Base-by-base conservation (phyloP, 2,797 vertebrate species). In the Spinus pinus region DNA sequence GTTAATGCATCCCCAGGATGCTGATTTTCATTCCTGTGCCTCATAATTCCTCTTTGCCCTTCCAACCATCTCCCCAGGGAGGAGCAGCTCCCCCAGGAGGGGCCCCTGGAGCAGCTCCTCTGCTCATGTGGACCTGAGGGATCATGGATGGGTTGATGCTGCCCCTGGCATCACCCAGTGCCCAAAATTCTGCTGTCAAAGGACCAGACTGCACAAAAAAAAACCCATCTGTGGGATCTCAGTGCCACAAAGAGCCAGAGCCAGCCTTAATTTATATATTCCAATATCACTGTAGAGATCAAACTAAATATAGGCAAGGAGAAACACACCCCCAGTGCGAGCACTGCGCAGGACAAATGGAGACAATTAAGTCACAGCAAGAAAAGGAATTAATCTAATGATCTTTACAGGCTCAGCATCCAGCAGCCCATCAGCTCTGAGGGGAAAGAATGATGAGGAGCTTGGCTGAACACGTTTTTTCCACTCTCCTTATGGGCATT, bases 281-380 rank as follows among this genome's bases (percentile, higher is more conserved):
- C 72, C 9, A 15, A 7, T 82, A 62, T 64, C 77, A 13, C 1
- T 9, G 70, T 7, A 44, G 62, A 92, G 88, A 65, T 90, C 73
- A 86, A 88, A 69, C 94, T 90, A 95, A 95, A 85, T 84, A 90
- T 70, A 91, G 89, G 46, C 71, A 33, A 71, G 50, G 50, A 81
- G 70, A 92, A 83, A 30, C 14, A 47, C 70, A 83, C 9, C 53
- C 79, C 78, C 74, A 58, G 42, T 3, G 24, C 0, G 2, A 94
- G 66, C 33, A 1, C 58, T 56, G 56, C 3, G 10, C 75, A 79
- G 31, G 60, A 44, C 80, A 86, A 87, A 81, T 47, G 60, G 90
- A 83, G 91, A 79, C 73, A 90, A 93, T 93, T 88, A 84, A 92
- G 82, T 47, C 92, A 75, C 92, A 92, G 86, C 84, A 51, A 87